These are phyloP conservation scores for Gortyna flavago DNA, from an alignment of 2,888 invertebrate genomes.

Conservation along the genomic window DNA sequence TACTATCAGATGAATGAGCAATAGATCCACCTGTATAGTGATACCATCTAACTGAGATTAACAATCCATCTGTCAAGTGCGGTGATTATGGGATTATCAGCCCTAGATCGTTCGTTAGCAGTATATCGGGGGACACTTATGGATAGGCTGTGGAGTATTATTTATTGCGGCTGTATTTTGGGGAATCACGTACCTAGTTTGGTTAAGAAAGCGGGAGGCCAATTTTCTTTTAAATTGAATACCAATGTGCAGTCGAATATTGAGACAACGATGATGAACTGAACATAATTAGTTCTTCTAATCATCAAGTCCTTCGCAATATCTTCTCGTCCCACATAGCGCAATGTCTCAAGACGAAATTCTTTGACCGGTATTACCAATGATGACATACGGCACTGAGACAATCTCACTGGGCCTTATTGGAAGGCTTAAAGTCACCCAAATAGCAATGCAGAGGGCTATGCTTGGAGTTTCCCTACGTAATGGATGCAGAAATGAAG, in stretches of 20 bases:
- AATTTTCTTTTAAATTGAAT: background rate
- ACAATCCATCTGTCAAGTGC: slow-evolving; percentile 55
- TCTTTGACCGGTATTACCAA: too few species aligned
- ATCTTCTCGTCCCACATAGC: too few species aligned
- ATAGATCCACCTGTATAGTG: slow-evolving; percentile 52
- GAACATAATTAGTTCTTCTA: background rate
- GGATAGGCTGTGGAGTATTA: background rate
- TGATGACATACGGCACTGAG: too few species aligned
- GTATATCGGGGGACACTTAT: slow-evolving; percentile 1
- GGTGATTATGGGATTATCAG: slow-evolving; percentile 60
- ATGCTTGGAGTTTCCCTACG: too few species aligned
- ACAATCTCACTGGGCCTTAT: too few species aligned
- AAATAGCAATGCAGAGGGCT: too few species aligned
- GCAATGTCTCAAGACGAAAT: too few species aligned
- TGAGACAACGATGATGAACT: background rate
- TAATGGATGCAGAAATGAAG: too few species aligned
- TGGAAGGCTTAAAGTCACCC: too few species aligned
- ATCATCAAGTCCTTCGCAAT: background rate
- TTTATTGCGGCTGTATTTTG: slow-evolving; percentile 13
- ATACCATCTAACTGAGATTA: slow-evolving; percentile 54
- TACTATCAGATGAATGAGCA: slow-evolving; percentile 42
- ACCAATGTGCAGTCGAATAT: background rate
- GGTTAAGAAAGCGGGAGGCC: background rate
- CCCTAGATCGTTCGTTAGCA: slow-evolving; percentile 43
- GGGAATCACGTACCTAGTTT: background rate